Conservation (phyloP, 2,797 vertebrate species). For the Coregonus suidteri region DNA sequence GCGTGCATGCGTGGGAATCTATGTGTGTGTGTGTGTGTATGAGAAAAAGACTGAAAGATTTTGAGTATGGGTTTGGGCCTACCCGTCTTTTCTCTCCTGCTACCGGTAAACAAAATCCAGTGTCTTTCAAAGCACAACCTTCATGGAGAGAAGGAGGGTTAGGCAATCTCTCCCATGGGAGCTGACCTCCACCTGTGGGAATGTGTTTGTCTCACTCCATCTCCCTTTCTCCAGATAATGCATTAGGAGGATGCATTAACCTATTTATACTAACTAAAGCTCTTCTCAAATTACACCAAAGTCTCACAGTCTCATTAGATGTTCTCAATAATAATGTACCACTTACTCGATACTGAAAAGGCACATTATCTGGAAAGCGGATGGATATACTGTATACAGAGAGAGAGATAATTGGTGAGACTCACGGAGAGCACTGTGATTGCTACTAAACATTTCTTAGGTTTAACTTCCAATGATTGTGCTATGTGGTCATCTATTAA, state of each 20-base stretch:
- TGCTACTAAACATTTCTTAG: no score
- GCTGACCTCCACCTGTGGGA: slow-evolving; percentile 68
- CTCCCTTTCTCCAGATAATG: slow-evolving; percentile 55
- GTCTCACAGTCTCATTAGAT: slow-evolving; percentile 50
- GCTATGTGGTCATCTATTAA: no score
- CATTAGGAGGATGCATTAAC: slow-evolving; percentile 64
- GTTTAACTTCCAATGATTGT: no score
- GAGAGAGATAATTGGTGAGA: no score
- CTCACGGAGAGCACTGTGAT: no score
- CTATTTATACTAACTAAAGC: slow-evolving; percentile 57
- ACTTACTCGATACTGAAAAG: not conserved
- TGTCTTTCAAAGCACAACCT: slow-evolving; percentile 58
- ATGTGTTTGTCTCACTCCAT: slow-evolving; percentile 62
- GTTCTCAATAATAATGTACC: slow-evolving; percentile 62
- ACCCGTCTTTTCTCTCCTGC: not conserved
- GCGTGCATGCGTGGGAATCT: slow-evolving; percentile 41
- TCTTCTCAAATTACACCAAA: slow-evolving; percentile 63
- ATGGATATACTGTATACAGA: not conserved
- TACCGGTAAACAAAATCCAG: slow-evolving; percentile 15
- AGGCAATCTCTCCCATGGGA: slow-evolving; percentile 58
- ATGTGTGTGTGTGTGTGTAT: slow-evolving; percentile 31
- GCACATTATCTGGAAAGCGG: not conserved
- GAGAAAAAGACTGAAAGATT: not conserved
- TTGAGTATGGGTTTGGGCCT: slow-evolving; percentile 39
- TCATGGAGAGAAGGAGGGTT: slow-evolving; percentile 42